phyloP scores from a whole-genome alignment of 2,888 invertebrate genomes.

The Galeopsomyia nigrocyanea region DNA sequence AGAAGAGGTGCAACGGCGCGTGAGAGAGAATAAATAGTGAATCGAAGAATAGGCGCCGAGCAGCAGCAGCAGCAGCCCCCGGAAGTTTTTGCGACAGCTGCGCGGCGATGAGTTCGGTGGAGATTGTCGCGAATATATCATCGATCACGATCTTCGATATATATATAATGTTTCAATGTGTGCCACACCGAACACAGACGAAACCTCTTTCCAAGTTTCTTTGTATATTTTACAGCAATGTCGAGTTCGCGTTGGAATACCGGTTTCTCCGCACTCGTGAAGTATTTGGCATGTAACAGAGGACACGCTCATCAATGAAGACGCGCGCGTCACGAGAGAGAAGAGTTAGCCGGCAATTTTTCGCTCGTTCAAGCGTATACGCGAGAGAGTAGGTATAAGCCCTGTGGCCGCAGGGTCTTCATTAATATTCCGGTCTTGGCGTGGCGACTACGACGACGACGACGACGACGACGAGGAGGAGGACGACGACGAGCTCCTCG shows the following conservation, averaged over 20 bases:
- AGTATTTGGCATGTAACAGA: too few relatives aligned
- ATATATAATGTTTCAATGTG: not conserved
- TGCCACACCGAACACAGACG: not conserved
- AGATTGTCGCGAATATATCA: conserved; percentile 34
- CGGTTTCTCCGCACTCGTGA: too few relatives aligned
- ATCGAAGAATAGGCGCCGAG: not conserved
- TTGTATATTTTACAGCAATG: not conserved
- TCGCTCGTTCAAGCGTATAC: too few relatives aligned
- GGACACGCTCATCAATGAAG: too few relatives aligned
- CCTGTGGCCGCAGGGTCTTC: conserved; percentile 6
- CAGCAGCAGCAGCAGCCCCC: not conserved
- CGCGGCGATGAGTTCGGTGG: conserved; percentile 12
- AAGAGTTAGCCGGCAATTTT: too few relatives aligned
- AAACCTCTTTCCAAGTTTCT: not conserved
- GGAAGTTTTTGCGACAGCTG: conserved; percentile 36
- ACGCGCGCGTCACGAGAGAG: too few relatives aligned
- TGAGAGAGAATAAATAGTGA: conserved; percentile 4
- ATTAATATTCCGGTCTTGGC: conserved; percentile 31
- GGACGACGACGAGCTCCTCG: too few relatives aligned
- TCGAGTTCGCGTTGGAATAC: too few relatives aligned
- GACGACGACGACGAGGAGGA: too few relatives aligned
- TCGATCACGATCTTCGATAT: conserved; percentile 37
- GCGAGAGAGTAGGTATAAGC: not conserved
- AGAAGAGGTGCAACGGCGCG: conserved; percentile 5
- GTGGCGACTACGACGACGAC: not conserved